Conservation (phyloP, 2,888 invertebrate genomes). For the Leptinotarsa rubiginosa region DNA sequence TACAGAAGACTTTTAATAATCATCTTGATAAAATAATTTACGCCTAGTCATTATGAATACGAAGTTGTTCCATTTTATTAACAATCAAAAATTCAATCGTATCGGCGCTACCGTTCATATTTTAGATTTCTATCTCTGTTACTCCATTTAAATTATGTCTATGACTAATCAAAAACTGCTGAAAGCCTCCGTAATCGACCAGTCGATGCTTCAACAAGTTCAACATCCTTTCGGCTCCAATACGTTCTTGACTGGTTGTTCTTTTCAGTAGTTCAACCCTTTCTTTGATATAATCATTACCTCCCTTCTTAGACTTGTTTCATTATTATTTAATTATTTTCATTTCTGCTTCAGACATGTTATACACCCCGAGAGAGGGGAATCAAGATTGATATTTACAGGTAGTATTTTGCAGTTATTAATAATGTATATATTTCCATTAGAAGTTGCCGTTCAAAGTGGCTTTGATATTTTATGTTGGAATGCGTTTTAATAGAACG, state of each 20-base stretch:
- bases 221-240: constrained; percentile 34
- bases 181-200: constrained; percentile 61
- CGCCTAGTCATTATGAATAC: constrained; percentile 63
- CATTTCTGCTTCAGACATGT: constrained; percentile 67
- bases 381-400: constrained; percentile 56
- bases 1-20: constrained; percentile 45
- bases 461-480: constrained; percentile 30
- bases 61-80: constrained; percentile 62
- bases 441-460: constrained; percentile 41
- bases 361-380: constrained; percentile 44
- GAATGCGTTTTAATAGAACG: constrained; percentile 10
- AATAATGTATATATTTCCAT: constrained; percentile 47
- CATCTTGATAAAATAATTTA: constrained; percentile 57
- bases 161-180: constrained; percentile 68
- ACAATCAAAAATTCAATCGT: constrained; percentile 66
- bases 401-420: constrained; percentile 51
- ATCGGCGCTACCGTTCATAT: constrained; percentile 65
- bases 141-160: constrained; percentile 67
- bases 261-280: constrained; percentile 62
- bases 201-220: constrained; percentile 29
- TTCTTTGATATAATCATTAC: constrained; percentile 68
- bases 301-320: constrained; percentile 65
- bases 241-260: constrained; percentile 47
- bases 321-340: constrained; percentile 69
- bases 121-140: constrained; percentile 67